Evolutionary conservation across 92 coral and sea anemone genomes (phyloP).

Genomic region (Blastomussa wellsi): DNA sequence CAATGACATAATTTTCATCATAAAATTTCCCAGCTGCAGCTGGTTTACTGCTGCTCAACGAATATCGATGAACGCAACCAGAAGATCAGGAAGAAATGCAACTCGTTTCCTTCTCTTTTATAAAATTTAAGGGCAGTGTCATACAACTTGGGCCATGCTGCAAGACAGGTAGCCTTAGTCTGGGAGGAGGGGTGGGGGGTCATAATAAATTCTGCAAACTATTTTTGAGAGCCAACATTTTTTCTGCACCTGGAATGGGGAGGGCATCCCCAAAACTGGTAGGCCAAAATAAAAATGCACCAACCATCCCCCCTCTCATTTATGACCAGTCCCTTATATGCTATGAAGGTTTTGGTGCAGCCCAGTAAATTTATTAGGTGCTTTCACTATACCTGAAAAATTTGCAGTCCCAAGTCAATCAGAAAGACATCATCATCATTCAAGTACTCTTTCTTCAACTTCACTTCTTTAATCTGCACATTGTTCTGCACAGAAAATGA

Average conservation of each 20-base stretch:
- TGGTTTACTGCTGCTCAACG: too few relatives aligned
- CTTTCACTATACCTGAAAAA: constrained; percentile 69
- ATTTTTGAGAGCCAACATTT: constrained; percentile 54
- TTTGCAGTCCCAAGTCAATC: constrained; percentile 80
- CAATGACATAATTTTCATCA: too few relatives aligned
- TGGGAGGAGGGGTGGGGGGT: too few relatives aligned
- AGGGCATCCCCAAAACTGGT: constrained; percentile 48
- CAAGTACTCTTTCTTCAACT: constrained; percentile 63
- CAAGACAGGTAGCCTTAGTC: too few relatives aligned
- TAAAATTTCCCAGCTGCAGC: background rate
- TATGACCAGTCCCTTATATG: too few relatives aligned
- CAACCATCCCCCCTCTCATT: constrained; percentile 38
- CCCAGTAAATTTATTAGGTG: background rate
- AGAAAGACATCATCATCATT: constrained; percentile 86
- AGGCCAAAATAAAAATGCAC: constrained; percentile 34
- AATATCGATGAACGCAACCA: too few relatives aligned
- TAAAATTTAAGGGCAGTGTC: too few relatives aligned
- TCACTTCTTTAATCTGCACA: constrained; percentile 53
- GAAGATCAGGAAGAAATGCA: too few relatives aligned
- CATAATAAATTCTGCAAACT: constrained; percentile 54
- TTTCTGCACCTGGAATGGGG: constrained; percentile 61
- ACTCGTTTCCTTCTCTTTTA: too few relatives aligned
- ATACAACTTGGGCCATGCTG: too few relatives aligned
- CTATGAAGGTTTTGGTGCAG: background rate
- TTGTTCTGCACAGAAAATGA: constrained; percentile 38